Percentiles rank a stretch among this genome's conserved stretches.
These are phyloP conservation scores for Hetaerina titia DNA, from an alignment of 2,888 invertebrate species.

Conservation along the genomic window DNA sequence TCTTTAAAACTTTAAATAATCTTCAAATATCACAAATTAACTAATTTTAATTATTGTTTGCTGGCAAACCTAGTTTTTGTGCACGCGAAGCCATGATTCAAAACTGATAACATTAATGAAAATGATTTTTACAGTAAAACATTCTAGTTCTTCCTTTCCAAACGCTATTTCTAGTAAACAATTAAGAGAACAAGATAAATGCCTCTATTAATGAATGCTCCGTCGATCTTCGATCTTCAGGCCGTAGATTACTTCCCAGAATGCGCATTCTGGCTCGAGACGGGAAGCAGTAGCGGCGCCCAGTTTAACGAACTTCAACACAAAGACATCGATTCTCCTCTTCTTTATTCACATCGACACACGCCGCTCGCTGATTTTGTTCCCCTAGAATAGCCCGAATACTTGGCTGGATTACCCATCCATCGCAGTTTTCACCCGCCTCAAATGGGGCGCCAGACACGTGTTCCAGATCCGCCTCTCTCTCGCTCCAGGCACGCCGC, in stretches of 20 bases:
- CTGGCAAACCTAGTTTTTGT: too few relatives aligned
- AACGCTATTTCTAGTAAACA: too few relatives aligned
- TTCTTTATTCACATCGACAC: not conserved
- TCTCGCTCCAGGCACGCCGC: not conserved
- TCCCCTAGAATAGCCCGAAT: not conserved
- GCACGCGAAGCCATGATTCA: too few relatives aligned
- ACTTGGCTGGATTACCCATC: not conserved
- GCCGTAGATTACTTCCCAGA: not conserved
- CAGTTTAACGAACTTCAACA: conserved; percentile 17
- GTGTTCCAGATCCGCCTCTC: not conserved
- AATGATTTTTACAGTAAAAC: too few relatives aligned
- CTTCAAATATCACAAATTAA: too few relatives aligned
- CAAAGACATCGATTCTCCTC: not conserved
- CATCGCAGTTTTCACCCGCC: not conserved
- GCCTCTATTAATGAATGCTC: not conserved
- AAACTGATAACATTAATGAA: too few relatives aligned
- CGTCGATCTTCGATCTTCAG: not conserved
- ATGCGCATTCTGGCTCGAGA: not conserved
- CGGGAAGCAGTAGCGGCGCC: not conserved
- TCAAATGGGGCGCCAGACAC: not conserved
- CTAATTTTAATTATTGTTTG: too few relatives aligned
- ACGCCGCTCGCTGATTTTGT: not conserved
- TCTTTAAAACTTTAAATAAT: too few relatives aligned
- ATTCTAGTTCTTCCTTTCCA: too few relatives aligned
- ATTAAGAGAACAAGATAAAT: too few relatives aligned